Percentiles rank a stretch among this genome's conserved stretches.
Conservation (phyloP, 2,113 vertebrate species). For the Stegastes partitus region DNA sequence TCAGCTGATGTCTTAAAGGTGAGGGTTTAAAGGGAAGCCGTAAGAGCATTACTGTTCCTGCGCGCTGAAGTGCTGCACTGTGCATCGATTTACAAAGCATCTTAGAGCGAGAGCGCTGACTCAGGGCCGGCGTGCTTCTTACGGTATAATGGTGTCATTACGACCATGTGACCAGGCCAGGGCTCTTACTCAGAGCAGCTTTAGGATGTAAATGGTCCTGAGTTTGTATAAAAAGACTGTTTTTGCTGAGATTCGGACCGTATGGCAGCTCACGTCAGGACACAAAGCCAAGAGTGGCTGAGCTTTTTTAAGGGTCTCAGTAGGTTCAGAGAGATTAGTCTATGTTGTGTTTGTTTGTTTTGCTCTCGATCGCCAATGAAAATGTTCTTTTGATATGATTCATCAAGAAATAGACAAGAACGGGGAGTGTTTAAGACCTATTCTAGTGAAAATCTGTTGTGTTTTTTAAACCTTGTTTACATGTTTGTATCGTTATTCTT, state of each 20-base stretch:
- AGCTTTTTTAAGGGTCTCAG: not conserved
- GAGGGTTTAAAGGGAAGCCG: slow-evolving; percentile 25
- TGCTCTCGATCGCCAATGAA: too few relatives aligned
- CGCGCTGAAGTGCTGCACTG: slow-evolving; percentile 4
- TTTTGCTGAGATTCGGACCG: slow-evolving; percentile 23
- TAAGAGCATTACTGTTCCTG: slow-evolving; percentile 58
- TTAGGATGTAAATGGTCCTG: slow-evolving; percentile 11
- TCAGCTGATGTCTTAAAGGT: slow-evolving; percentile 44
- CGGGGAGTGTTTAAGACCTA: too few relatives aligned
- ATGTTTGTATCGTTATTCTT: too few relatives aligned
- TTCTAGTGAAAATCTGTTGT: too few relatives aligned
- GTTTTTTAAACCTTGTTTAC: not conserved
- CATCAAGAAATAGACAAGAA: too few relatives aligned
- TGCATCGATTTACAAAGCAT: slow-evolving; percentile 37
- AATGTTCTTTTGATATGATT: too few relatives aligned
- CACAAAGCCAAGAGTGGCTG: not conserved
- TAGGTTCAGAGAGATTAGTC: too few relatives aligned
- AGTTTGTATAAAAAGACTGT: slow-evolving; percentile 18
- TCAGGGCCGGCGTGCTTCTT: slow-evolving; percentile 11
- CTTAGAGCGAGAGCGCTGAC: slow-evolving; percentile 36
- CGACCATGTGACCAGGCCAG: slow-evolving; percentile 46
- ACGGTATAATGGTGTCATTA: slow-evolving; percentile 15
- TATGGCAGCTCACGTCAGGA: not conserved
- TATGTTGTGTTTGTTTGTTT: too few relatives aligned
- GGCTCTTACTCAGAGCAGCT: slow-evolving; percentile 19